Percentiles rank a stretch among this genome's conserved stretches.
Conservation (phyloP, 1,140 invertebrate genomes). For the Zophobas morio region DNA sequence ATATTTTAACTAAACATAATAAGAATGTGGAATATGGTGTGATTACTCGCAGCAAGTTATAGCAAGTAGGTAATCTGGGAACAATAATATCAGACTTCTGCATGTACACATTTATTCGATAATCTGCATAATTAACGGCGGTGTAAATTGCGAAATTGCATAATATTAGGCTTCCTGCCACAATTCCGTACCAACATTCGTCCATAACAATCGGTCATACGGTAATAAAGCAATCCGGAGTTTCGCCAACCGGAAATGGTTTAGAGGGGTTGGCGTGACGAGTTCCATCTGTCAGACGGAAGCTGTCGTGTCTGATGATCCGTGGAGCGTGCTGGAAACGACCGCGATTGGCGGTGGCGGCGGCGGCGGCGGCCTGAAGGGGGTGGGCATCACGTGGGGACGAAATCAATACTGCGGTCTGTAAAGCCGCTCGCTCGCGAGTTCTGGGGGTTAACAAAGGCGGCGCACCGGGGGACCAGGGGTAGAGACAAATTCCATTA, state of each 20-base stretch:
- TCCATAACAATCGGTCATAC: not conserved
- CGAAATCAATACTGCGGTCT: constrained; percentile 60
- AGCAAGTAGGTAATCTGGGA: too few species aligned
- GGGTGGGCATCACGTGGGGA: constrained; percentile 44
- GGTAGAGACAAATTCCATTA: constrained; percentile 32
- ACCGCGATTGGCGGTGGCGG: constrained; percentile 29
- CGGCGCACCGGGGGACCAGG: constrained; percentile 23
- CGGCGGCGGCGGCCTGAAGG: constrained; percentile 10
- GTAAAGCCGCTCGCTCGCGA: constrained; percentile 44
- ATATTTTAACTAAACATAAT: too few species aligned
- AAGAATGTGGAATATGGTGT: too few species aligned
- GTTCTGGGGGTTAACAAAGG: constrained; percentile 44
- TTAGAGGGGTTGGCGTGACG: constrained; percentile 46
- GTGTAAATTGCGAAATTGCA: too few species aligned
- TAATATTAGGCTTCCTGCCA: too few species aligned
- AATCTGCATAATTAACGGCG: too few species aligned
- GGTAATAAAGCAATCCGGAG: constrained; percentile 36
- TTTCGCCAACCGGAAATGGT: constrained; percentile 48
- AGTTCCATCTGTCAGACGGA: constrained; percentile 55
- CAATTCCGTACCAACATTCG: too few species aligned
- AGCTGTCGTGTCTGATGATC: constrained; percentile 52
- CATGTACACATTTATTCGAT: too few species aligned
- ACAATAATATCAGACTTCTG: too few species aligned
- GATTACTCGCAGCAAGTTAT: too few species aligned
- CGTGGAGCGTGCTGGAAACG: constrained; percentile 32